Base-by-base conservation (phyloP, 2,888 invertebrate species). In the Rhamphomyia laevipes region DNA sequence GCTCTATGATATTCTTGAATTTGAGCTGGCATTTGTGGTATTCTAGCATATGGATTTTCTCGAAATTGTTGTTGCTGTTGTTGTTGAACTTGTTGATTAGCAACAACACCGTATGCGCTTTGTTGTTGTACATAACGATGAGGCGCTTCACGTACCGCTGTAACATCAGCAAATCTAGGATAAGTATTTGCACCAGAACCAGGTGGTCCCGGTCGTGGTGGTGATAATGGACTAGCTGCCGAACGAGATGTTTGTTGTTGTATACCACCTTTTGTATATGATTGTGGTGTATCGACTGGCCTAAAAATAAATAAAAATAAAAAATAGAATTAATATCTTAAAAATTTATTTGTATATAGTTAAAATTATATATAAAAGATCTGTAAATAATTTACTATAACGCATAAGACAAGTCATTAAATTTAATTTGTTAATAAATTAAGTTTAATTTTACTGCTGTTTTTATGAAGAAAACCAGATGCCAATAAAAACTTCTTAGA, bases 201-300 rank as follows among this genome's bases (percentile, higher is more conserved):
- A 46, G 66, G 66, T 51, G 66, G 66, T 51, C 64, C 66, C 30
- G 68, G 64, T 40, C 69, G 62, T 51, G 69, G 68, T 51, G 70
- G 69, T 49, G 70, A 69, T 49, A 70, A 53, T 45, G 70, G 70
- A 63, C 70, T 70, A 56, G 70, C 68, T 60, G 68, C 67, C 54
- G 70, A 64, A 56, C 70, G 61, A 47, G 68, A 65, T 53, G 64
- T 61, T 51, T 63, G 58, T 23, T 61, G 63, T 46, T 56, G 58
- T 52, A 63, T 61, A 51, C 66, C 63, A 51, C 64, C 64, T 61
- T 70, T 69, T 55, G 61, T 61, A 55, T 68, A 70, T 48, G 68
- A 63, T 57, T 66, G 64, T 53, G 65, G 59, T 50, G 65, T 63
- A 51, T 70, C 70, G 56, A 70, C 62, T 48, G 66, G 61, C 65